Base-by-base conservation (phyloP, 2,113 vertebrate species). In the Xenopus laevis region DNA sequence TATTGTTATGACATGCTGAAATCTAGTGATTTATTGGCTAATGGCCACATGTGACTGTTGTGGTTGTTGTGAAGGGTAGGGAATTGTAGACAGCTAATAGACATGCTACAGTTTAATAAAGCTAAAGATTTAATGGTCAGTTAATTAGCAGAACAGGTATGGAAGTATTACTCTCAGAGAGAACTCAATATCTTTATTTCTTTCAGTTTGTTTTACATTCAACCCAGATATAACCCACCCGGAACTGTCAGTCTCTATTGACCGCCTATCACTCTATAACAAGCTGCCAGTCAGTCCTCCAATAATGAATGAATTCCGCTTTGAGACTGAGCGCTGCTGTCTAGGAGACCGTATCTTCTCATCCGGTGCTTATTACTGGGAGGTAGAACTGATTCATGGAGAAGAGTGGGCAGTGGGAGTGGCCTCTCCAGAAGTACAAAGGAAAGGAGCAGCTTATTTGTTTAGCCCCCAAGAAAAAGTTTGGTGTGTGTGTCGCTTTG, bases 261-360 rank as follows among this genome's bases (percentile, higher is more conserved):
- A 68, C 27, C 11, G 23, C 3, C 13, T 23, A 44, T 53, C 73
- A 1, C 65, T 75, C 7, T 23, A 68, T n/a, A 75, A 75, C 60
- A 27, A 13, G 20, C 65, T 58, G 23, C 73, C 65, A 8, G 4
- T 4, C 0, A 57, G 17, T 13, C 5, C 5, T 17, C 17, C 58
- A 13, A 0, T 1, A 13, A 13, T 15, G 13, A 68, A 16, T 8
- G 6, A 69, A 16, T 21, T 27, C 17, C 74, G 67, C 20, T 77
- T 77, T n/a, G 74, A 77, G 40, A 70, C 67, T 16, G 74, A 77
- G 33, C 59, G 74, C 30, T 70, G 74, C 67, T 77, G 66, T 68
- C 59, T 77, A 7, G 66, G 74, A 0, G 18, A 64, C 11, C 50
- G 47, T n/a, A 9, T 13, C 59, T 77, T 77, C 17, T 55, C 66